Evolutionary conservation across 1,140 invertebrate genomes (phyloP), one percentile per base, ranked within the genome.

Genomic region (Calliphora vicina): DNA sequence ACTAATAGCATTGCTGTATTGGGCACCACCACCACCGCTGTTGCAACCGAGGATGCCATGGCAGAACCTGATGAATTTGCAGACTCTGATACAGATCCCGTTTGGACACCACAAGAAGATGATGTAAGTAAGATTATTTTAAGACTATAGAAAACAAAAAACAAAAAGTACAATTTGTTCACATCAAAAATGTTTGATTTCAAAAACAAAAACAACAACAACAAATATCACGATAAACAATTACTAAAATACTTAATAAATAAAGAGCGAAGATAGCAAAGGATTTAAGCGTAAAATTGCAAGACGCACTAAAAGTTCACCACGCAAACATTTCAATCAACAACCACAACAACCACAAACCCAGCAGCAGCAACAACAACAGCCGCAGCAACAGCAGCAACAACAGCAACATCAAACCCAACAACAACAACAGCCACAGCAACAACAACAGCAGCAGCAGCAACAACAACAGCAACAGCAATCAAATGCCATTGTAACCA

Each of bases 81-180:
- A 50, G 93, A 95, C 89, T 94, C 94, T 9, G 94, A 95, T 89
- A 93, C 93, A 13, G 94, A 95, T 92, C 94, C 94, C 12, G 94
- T 94, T 9, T 95, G 94, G 94, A 94, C 93, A 23, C 94, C 94
- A 8, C 92, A 93, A 78, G 91, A 92, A 29, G 93, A 93, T 84
- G 92, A 90, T 85, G 89, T 90, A 89, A 90, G 86, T 89, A 67
- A 67, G 61, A 67, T 23, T 67, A 67, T 29, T 42, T 25, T 67
- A 57, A 57, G 50, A 57, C 50, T 57, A 57, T 57, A 57, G 50
- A 57, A 57, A 57, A 57, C 50, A 17, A 57, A 57, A 57, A 57
- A 57, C 12, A 17, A 57, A 57, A 57, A 67, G 12, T 10, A 25
- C 61, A 76, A 76, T 35, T 42, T 73, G 71, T 35, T 76, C 26